Base-by-base conservation (phyloP, 1,140 invertebrate species). In the Lepidurus packardi region DNA sequence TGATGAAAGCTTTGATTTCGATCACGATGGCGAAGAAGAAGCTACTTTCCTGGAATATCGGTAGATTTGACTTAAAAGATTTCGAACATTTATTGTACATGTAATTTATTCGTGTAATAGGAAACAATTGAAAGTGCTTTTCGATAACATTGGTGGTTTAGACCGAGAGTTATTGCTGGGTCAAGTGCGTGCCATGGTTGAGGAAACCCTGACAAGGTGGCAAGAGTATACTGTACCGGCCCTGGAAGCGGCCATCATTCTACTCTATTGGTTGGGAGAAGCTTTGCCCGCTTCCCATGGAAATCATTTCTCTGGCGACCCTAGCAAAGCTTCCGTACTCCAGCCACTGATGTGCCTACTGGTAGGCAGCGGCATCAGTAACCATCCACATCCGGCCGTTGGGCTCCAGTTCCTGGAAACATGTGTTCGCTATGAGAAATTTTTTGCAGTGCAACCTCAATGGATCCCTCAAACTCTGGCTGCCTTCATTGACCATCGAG, bases 21-120 rank as follows among this genome's bases (percentile, higher is more conserved):
- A 87, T 16, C 83, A 85, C 75, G 87, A 88, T 83, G 88, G 88
- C 10, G 87, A 89, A 82, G 88, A 89, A 78, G 89, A 90, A 83
- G 88, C 87, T 16, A 84, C 85, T 82, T 90, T 90, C 83, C 82
- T 85, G 76, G 87, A 88, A 78, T 84, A 81, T 47, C 78, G 83
- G 82, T 83, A 81, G 47, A 53, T 16, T 42, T 24, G 53, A 9
- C 7, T 73, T 34, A 34, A 34, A 11, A 53, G 73, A 74, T 7
- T 73, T 74, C 75, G n/a, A 25, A 80, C 13, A 43, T 77, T 80
- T 45, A 21, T 41, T 8, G 73, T 11, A 10, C 44, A 43, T 34
- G 7, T 75, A 75, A 16, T 9, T 73, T 74, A 24, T 41, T 10
- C 80, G 24, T 13, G 76, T 78, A 88, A 86, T 81, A 85, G 89